phyloP scores from a whole-genome alignment of 37 sponge, comb jelly and placozoan genomes.

The Cliona cf. orientalis region DNA sequence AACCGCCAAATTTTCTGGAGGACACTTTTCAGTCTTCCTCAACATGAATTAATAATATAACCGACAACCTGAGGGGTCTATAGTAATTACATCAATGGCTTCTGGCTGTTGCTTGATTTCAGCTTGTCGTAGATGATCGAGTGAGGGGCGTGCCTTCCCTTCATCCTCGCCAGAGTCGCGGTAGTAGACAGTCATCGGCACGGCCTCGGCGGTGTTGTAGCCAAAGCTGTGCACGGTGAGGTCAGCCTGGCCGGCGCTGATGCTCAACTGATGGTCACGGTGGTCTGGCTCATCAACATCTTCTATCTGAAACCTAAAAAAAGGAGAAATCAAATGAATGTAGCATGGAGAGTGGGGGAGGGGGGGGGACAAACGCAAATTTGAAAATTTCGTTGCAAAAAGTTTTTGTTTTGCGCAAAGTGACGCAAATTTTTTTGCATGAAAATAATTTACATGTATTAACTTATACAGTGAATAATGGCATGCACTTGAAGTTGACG shows the following conservation, averaged over 20 bases:
- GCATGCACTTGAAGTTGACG: too few relatives aligned
- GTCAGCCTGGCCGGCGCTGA: neutral
- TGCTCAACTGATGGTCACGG: neutral
- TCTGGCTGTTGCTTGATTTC: neutral
- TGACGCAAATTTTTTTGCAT: too few relatives aligned
- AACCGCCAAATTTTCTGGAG: neutral
- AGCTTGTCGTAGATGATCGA: conserved; percentile 57
- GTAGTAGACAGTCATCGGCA: conserved; percentile 78
- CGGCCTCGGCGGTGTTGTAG: conserved; percentile 77
- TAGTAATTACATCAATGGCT: neutral
- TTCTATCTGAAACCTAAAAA: conserved; percentile 60
- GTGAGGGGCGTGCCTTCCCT: conserved; percentile 55
- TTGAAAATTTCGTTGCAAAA: too few relatives aligned
- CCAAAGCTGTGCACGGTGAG: conserved; percentile 38
- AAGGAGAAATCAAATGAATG: too few relatives aligned
- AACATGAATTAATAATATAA: too few relatives aligned
- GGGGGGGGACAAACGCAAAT: too few relatives aligned
- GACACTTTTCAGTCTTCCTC: neutral
- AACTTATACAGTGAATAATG: too few relatives aligned
- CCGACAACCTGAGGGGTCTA: too few relatives aligned
- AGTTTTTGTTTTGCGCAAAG: too few relatives aligned
- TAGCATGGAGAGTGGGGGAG: too few relatives aligned
- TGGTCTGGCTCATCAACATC: conserved; percentile 53
- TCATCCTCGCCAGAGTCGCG: conserved; percentile 15
- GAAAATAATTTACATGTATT: too few relatives aligned